These are phyloP conservation scores for Nemopilema nomurai DNA, from an alignment of 30 jellyfish, hydroid and myxozoan species.

Conservation along the genomic window DNA sequence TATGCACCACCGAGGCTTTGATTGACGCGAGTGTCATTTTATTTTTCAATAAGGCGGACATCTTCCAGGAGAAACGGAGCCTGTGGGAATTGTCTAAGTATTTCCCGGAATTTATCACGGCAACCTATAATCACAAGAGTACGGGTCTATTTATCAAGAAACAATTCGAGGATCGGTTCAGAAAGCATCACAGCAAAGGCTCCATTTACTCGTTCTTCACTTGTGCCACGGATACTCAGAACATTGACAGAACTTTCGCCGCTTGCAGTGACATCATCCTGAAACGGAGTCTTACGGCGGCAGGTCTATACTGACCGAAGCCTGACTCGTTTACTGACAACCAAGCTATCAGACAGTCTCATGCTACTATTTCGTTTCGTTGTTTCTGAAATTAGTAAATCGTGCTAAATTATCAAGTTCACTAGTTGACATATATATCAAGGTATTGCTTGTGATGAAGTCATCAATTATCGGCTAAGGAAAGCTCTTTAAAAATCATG, in stretches of 20 bases:
- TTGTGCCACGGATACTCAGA: slow-evolving; percentile 63
- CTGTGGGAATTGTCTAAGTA: slow-evolving; percentile 18
- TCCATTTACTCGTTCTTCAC: slow-evolving; percentile 59
- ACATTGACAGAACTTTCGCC: slow-evolving; percentile 55
- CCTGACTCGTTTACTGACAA: background rate
- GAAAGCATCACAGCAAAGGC: slow-evolving; percentile 1
- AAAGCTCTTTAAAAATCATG: no score
- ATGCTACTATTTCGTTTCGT: no score
- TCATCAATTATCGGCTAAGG: no score
- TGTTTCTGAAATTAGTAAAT: no score
- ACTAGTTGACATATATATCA: no score
- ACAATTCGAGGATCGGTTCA: slow-evolving; percentile 17
- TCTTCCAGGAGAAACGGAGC: slow-evolving; percentile 27
- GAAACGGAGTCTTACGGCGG: slow-evolving; percentile 44
- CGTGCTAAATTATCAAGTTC: no score
- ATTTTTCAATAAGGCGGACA: slow-evolving; percentile 61
- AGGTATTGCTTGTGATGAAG: no score
- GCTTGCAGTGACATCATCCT: slow-evolving; percentile 56
- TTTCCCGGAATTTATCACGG: slow-evolving; percentile 38
- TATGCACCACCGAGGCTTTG: slow-evolving; percentile 41
- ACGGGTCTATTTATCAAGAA: slow-evolving; percentile 39
- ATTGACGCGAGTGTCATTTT: slow-evolving; percentile 39
- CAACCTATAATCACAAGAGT: slow-evolving; percentile 13
- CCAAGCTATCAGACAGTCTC: background rate
- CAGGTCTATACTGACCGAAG: slow-evolving; percentile 40